Evolutionary conservation across 1,140 invertebrate genomes (phyloP).

Genomic region (Brachionus rotundiformis): DNA sequence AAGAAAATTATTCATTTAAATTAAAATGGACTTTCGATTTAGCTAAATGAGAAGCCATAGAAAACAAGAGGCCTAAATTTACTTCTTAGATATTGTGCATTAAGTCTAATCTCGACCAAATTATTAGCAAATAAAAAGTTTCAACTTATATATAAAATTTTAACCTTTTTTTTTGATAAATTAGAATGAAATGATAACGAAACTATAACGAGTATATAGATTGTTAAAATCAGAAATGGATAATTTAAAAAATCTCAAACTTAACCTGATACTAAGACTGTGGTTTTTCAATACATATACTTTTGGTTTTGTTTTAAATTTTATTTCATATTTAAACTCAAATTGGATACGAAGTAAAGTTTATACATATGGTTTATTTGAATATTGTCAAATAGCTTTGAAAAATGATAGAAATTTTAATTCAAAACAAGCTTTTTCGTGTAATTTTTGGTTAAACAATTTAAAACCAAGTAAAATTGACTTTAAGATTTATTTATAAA

Average conservation of each 20-base stretch:
- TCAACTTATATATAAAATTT: neutral
- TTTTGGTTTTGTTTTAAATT: constrained; percentile 42
- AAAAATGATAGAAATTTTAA: neutral
- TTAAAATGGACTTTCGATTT: constrained; percentile 9
- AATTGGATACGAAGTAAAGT: constrained; percentile 1
- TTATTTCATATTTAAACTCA: constrained; percentile 47
- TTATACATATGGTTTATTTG: constrained; percentile 13
- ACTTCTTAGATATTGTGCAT: constrained; percentile 7
- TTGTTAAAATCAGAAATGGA: neutral
- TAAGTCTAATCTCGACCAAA: neutral
- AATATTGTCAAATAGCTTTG: constrained; percentile 23
- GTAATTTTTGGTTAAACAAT: constrained; percentile 28
- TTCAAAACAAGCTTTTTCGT: neutral
- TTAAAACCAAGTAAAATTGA: constrained; percentile 43
- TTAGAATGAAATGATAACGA: neutral
- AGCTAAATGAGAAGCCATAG: neutral
- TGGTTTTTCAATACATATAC: constrained; percentile 34
- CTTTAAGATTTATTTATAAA: neutral
- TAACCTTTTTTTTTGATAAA: constrained; percentile 7
- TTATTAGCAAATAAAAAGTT: constrained; percentile 14
- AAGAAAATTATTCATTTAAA: neutral
- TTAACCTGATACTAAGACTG: constrained; percentile 30
- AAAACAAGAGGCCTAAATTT: neutral
- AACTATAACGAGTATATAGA: neutral
- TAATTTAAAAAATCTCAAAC: constrained; percentile 22